phyloP scores from a whole-genome alignment of 1,140 invertebrate genomes.

The Drosophila triauraria region DNA sequence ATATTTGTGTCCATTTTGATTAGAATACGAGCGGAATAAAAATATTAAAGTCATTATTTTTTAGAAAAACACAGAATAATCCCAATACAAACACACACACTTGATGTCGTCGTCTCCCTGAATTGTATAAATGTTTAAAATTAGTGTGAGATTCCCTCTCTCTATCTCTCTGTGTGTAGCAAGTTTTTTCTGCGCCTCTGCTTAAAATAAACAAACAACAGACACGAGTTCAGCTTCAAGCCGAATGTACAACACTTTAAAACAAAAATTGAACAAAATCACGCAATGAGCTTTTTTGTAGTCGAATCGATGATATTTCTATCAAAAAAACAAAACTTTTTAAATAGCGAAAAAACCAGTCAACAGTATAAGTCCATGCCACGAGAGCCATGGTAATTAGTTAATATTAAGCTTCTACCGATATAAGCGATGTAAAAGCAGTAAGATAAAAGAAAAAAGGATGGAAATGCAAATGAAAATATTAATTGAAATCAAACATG shows the following conservation, averaged over 20 bases:
- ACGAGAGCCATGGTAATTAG: conserved; percentile 48
- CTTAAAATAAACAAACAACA: conserved; percentile 45
- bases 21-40: conserved; percentile 20
- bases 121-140: conserved; percentile 41
- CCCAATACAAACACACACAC: conserved; percentile 22
- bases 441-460: conserved; percentile 51
- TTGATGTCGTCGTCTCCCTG: conserved; percentile 51
- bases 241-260: conserved; percentile 28
- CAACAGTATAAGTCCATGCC: conserved; percentile 14
- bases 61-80: conserved; percentile 25
- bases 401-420: conserved; percentile 71
- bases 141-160: conserved; percentile 27
- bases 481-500: conserved; percentile 58
- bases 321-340: conserved; percentile 15
- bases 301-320: conserved; percentile 36
- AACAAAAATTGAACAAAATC: conserved; percentile 38
- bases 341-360: conserved; percentile 25
- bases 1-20: conserved; percentile 54
- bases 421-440: conserved; percentile 58
- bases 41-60: conserved; percentile 39
- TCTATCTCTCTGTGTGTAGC: conserved; percentile 58
- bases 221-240: conserved; percentile 35
- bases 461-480: conserved; percentile 48
- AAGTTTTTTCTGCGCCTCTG: conserved; percentile 62
- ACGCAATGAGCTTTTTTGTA: conserved; percentile 79